Percentiles rank a stretch among this genome's conserved stretches.
phyloP scores from a whole-genome alignment of 2,113 vertebrate genomes.

The Halcyon senegalensis region DNA sequence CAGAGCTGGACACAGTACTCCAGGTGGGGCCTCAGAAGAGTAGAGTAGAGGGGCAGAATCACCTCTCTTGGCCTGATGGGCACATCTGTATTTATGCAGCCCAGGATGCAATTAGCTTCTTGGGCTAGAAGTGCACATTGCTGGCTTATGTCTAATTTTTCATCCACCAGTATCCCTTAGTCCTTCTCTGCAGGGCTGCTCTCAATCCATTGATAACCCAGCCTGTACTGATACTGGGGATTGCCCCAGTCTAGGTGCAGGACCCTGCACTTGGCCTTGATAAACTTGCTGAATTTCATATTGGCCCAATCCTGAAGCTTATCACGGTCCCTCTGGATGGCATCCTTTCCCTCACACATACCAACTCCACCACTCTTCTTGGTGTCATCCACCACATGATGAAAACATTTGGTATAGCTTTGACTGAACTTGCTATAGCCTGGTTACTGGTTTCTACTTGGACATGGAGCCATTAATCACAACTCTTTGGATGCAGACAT shows the following conservation, averaged over 20 bases:
- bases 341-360: neutral
- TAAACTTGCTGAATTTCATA: too few relatives aligned
- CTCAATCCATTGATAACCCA: too few relatives aligned
- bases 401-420: neutral
- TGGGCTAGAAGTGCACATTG: neutral
- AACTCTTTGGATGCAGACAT: neutral
- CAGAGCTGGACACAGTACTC: neutral
- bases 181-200: neutral
- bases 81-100: fast-evolving
- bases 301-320: too few relatives aligned
- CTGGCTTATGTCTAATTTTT: fast-evolving
- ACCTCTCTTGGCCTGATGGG: neutral
- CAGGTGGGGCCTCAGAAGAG: neutral
- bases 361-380: neutral
- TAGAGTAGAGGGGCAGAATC: fast-evolving
- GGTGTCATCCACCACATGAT: neutral
- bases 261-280: too few relatives aligned
- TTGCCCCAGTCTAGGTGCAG: too few relatives aligned
- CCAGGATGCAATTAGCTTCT: neutral
- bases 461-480: neutral
- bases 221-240: too few relatives aligned
- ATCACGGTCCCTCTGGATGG: too few relatives aligned
- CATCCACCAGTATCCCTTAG: neutral
- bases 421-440: neutral
- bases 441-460: neutral